Evolutionary conservation across 2,888 invertebrate species (phyloP), one percentile per base, ranked within the genome.

Genomic region (Zelleria hepariella): DNA sequence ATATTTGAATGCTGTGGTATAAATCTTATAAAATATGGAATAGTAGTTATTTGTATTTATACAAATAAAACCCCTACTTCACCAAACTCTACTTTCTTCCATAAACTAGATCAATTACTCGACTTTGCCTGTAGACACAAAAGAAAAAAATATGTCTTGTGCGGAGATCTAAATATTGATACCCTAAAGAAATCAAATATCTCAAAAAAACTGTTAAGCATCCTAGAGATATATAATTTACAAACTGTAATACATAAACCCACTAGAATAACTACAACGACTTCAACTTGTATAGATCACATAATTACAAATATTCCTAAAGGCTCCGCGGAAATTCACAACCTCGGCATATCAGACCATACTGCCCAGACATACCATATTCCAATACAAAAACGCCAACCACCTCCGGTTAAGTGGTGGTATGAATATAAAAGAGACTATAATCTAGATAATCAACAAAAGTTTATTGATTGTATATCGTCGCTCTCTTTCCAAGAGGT

Each of bases 351-450:
- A 15, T 54, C 54, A 26, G 54, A 54, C 27, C 54, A 54, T 20
- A 54, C 54, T 18, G 54, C 54, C 7, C 54, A 25, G n/a, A 26
- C 26, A 18, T 54, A 54, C 18, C 26, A 54, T 26, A 27, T 54
- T n/a, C 54, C 54, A 54, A 27, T 54, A 54, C 54, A 18, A 6
- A 54, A 54, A 27, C 54, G 54, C n/a, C 27, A 54, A n/a, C 18
- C 25, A 25, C 26, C 54, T 20, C 54, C 54, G 7, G 54, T 54
- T 3, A 54, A 27, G 7, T 54, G 54, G 26, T 54, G 54, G 54
- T 54, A 54, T 27, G 27, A 18, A 18, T 27, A 54, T 18, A 54
- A 7, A 54, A 25, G 26, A 27, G n/a, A 54, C 20, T n/a, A 54
- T 6, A n/a, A n/a, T n/a, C n/a, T n/a, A n/a, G n/a, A n/a, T n/a